These are phyloP conservation scores for Larimichthys crocea DNA, from an alignment of 2,113 vertebrate species.

Conservation along the genomic window DNA sequence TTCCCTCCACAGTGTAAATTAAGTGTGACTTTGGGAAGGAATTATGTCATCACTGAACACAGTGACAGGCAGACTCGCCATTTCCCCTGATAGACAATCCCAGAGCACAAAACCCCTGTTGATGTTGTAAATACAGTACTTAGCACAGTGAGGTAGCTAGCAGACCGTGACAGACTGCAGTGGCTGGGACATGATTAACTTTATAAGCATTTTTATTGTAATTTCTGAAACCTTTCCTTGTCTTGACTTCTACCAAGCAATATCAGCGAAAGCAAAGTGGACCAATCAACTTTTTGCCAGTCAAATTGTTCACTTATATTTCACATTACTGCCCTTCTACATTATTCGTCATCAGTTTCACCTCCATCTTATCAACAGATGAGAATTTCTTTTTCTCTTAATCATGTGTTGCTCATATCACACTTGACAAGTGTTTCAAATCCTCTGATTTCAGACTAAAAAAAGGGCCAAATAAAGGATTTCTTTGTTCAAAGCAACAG, in stretches of 20 bases:
- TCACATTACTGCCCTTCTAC: neutral
- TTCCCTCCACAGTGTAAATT: conserved; percentile 65
- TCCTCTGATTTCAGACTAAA: neutral
- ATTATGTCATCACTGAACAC: conserved; percentile 63
- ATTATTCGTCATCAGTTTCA: conserved; percentile 38
- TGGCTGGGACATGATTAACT: conserved; percentile 59
- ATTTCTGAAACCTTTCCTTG: conserved; percentile 13
- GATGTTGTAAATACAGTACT: conserved; percentile 54
- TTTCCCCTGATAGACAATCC: conserved; percentile 58
- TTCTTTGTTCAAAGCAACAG: too few relatives aligned
- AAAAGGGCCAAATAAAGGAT: too few relatives aligned
- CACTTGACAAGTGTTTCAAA: conserved; percentile 55
- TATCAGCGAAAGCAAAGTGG: conserved; percentile 14
- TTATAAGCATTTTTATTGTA: conserved; percentile 13
- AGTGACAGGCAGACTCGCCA: conserved; percentile 47
- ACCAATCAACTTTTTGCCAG: neutral
- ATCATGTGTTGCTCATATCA: conserved; percentile 24
- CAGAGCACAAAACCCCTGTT: conserved; percentile 50
- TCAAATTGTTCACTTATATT: neutral
- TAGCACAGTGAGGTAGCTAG: conserved; percentile 42
- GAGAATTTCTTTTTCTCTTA: conserved; percentile 9
- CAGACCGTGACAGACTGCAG: conserved; percentile 63
- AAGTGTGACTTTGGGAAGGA: conserved; percentile 68
- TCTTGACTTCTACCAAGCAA: conserved; percentile 12
- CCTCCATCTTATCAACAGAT: conserved; percentile 26